These are phyloP conservation scores for Lucifuga dentata DNA, from an alignment of 2,113 vertebrate species.

Conservation along the genomic window DNA sequence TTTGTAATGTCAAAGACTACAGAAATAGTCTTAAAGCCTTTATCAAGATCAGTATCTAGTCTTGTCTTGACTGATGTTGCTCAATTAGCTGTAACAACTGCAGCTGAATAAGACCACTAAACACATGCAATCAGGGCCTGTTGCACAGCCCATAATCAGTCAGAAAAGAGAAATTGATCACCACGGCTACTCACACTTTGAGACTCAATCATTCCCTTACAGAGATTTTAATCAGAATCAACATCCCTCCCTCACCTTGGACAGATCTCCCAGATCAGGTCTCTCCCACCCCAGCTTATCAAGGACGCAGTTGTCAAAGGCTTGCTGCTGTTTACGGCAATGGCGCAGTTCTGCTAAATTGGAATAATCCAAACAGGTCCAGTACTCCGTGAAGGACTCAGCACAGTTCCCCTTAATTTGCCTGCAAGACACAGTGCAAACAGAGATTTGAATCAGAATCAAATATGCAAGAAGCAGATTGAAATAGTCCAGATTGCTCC, in stretches of 20 bases:
- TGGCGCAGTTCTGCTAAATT: slow-evolving; percentile 83
- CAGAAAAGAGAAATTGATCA: slow-evolving; percentile 51
- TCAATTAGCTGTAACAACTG: slow-evolving; percentile 12
- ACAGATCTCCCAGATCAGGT: slow-evolving; percentile 92
- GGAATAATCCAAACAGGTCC: slow-evolving; percentile 93
- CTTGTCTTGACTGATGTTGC: slow-evolving; percentile 24
- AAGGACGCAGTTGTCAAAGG: slow-evolving; percentile 95
- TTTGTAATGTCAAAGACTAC: slow-evolving; percentile 24
- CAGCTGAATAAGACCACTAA: slow-evolving; percentile 12
- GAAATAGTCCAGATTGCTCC: neutral
- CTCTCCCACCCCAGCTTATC: slow-evolving; percentile 96
- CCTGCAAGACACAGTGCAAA: slow-evolving; percentile 72
- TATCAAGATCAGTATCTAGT: slow-evolving; percentile 9
- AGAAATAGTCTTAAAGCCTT: slow-evolving; percentile 25
- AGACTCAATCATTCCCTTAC: too few relatives aligned
- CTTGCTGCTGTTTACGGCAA: slow-evolving; percentile 90
- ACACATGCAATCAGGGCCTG: slow-evolving; percentile 58
- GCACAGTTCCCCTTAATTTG: slow-evolving; percentile 92
- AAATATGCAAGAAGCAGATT: neutral
- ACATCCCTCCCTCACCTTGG: slow-evolving; percentile 89
- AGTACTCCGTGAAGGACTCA: slow-evolving; percentile 95
- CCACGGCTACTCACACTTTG: too few relatives aligned
- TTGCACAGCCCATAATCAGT: slow-evolving; percentile 46
- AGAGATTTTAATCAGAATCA: too few relatives aligned
- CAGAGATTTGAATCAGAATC: slow-evolving; percentile 14